Conservation (phyloP, 2,888 invertebrate genomes). For the Chrysolina oricalcia region DNA sequence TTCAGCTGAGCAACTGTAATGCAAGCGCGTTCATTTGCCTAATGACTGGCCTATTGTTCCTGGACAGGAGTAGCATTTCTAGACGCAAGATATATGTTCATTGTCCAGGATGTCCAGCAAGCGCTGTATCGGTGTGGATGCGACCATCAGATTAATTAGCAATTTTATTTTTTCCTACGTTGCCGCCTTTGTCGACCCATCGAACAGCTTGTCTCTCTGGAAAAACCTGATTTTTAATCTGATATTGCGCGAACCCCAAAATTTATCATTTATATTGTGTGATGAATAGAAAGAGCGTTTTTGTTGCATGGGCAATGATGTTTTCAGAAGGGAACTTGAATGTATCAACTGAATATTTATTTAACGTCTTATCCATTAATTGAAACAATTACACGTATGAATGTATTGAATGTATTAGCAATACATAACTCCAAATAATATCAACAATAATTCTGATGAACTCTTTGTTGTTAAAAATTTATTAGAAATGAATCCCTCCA, state of each 20-base stretch:
- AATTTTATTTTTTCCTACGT: slow-evolving; percentile 59
- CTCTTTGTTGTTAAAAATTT: no score
- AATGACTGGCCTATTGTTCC: slow-evolving; percentile 71
- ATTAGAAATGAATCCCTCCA: no score
- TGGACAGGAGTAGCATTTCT: slow-evolving; percentile 69
- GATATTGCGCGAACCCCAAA: neutral
- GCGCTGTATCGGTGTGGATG: slow-evolving; percentile 51
- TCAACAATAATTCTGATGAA: no score
- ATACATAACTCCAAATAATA: no score
- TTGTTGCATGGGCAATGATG: no score
- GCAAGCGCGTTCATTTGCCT: slow-evolving; percentile 70
- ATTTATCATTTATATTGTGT: neutral
- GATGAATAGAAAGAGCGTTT: no score
- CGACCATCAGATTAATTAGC: slow-evolving; percentile 64
- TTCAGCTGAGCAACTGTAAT: slow-evolving; percentile 42
- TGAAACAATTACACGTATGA: no score
- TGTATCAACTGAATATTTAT: no score
- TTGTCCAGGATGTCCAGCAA: slow-evolving; percentile 59
- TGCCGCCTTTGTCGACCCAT: slow-evolving; percentile 57
- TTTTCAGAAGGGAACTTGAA: no score
- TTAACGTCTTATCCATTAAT: no score
- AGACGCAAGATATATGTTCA: slow-evolving; percentile 68
- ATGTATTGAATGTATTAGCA: no score
- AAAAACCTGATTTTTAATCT: neutral
- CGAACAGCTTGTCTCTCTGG: neutral